Evolutionary conservation across 2,888 invertebrate species (phyloP).

Genomic region (Xanthorhoe spadicearia): DNA sequence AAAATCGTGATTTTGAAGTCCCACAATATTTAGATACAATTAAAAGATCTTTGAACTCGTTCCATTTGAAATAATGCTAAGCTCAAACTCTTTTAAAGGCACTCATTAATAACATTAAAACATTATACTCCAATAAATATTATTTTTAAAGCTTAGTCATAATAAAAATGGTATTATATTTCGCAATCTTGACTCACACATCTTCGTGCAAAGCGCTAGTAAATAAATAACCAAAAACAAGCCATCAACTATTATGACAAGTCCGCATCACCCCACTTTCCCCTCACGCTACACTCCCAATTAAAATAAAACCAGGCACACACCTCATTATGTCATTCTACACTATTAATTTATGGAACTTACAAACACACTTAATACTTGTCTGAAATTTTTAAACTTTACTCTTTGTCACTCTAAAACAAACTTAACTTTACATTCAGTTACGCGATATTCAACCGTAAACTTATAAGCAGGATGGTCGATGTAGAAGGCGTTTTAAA

Average conservation of each 20-base stretch:
- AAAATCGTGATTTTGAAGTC: too few species aligned
- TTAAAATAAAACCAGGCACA: constrained; percentile 47
- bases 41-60: too few species aligned
- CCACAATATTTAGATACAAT: too few species aligned
- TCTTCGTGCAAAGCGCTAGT: constrained; percentile 14
- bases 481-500: constrained; percentile 15
- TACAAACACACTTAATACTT: constrained; percentile 67
- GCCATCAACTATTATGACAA: constrained; percentile 25
- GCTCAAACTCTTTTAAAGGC: neutral
- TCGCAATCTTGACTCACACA: neutral
- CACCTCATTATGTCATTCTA: constrained; percentile 75
- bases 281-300: constrained; percentile 35
- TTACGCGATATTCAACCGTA: constrained; percentile 34
- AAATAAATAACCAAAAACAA: constrained; percentile 9
- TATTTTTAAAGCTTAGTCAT: neutral
- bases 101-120: neutral
- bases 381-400: constrained; percentile 67
- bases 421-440: neutral
- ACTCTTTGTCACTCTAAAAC: constrained; percentile 58
- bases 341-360: constrained; percentile 68
- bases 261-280: constrained; percentile 13
- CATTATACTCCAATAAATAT: neutral
- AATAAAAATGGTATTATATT: neutral
- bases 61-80: neutral
- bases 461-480: neutral